Conservation (phyloP, 2,797 vertebrate genomes). For the Spatula versicolor region DNA sequence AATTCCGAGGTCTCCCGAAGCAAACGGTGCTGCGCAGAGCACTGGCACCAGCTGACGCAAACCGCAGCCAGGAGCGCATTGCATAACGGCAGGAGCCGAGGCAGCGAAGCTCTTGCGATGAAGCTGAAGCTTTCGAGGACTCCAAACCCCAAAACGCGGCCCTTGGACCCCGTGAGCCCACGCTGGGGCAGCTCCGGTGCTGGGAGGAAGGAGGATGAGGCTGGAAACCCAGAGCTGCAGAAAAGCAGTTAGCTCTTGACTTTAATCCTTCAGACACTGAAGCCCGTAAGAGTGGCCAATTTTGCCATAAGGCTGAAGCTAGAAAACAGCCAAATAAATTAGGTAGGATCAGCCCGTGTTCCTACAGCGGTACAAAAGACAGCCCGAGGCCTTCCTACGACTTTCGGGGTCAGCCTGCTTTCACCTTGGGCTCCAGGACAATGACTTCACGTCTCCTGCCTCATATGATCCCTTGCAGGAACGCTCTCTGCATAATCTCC, state of each 20-base stretch:
- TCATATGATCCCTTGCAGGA: neutral
- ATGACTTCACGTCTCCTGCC: constrained; percentile 36
- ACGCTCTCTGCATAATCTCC: constrained; percentile 36
- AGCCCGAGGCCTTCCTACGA: neutral
- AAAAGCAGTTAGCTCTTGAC: neutral
- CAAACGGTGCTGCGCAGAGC: neutral
- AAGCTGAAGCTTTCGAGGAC: neutral
- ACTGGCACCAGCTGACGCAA: neutral
- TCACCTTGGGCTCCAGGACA: constrained; percentile 36
- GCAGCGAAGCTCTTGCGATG: neutral
- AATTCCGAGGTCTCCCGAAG: neutral
- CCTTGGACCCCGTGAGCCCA: neutral
- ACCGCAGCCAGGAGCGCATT: neutral
- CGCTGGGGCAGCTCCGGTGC: neutral
- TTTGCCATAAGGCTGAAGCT: neutral
- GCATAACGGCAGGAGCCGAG: neutral
- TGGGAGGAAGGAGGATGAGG: neutral
- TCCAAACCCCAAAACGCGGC: neutral
- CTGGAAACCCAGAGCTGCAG: neutral
- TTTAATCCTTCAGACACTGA: neutral
- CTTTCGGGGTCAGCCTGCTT: neutral
- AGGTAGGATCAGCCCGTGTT: neutral
- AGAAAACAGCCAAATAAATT: neutral
- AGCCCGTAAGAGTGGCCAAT: neutral
- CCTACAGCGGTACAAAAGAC: neutral